A percentile compares a stretch with the other conserved stretches of the same genome.
Evolutionary conservation across 2,113 vertebrate genomes (phyloP).

Genomic region (Cyanoliseus patagonus): DNA sequence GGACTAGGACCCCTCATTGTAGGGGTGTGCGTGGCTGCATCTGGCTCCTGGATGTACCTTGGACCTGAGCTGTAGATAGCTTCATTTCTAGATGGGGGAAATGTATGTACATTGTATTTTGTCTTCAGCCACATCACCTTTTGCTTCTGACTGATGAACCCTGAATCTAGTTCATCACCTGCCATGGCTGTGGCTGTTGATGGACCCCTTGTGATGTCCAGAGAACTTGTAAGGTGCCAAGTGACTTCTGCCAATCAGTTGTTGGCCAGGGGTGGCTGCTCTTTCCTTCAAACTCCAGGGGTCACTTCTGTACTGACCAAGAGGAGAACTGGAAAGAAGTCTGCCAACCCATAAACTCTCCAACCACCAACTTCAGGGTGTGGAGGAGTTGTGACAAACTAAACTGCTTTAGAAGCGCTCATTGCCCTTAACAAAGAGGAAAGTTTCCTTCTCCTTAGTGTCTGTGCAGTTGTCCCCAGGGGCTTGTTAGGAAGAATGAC

Average conservation of each 20-base stretch:
- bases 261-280: not conserved
- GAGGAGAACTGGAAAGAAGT: not conserved
- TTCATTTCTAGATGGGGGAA: not conserved
- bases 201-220: not conserved
- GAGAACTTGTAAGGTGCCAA: not conserved
- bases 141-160: not conserved
- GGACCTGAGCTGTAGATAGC: not conserved
- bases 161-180: not conserved
- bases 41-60: not conserved
- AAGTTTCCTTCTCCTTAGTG: slow-evolving; percentile 17
- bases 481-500: slow-evolving; percentile 22
- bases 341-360: not conserved
- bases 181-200: not conserved
- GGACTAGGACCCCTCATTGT: not conserved
- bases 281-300: not conserved
- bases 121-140: not conserved
- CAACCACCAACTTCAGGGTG: not conserved
- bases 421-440: not conserved
- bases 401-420: not conserved
- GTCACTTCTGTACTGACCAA: not conserved
- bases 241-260: not conserved
- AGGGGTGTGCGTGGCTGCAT: not conserved
- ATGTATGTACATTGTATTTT: not conserved
- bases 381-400: not conserved
- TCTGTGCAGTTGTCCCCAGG: not conserved